Evolutionary conservation across 2,888 invertebrate genomes (phyloP).

Genomic region (Xylocampa areola): DNA sequence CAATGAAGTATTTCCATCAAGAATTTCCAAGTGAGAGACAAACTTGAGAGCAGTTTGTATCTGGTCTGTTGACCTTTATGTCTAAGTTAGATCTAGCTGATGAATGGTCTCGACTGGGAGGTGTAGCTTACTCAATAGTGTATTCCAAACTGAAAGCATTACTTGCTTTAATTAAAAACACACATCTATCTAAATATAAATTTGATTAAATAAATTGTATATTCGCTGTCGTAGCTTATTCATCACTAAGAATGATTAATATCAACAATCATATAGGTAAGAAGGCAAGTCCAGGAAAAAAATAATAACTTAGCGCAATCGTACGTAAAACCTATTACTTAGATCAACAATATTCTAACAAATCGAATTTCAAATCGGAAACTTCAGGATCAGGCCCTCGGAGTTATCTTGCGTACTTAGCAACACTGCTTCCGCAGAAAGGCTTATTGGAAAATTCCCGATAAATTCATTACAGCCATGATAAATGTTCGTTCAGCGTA

Average conservation of each 20-base stretch:
- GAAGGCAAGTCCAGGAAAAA: no score
- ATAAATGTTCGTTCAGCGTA: constrained; percentile 84
- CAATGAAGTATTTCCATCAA: constrained; percentile 19
- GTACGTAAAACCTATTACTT: not conserved
- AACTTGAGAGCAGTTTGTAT: constrained; percentile 14
- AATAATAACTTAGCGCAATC: not conserved
- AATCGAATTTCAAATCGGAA: constrained; percentile 41
- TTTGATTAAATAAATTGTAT: no score
- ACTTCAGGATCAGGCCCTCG: constrained; percentile 32
- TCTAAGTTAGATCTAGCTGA: no score
- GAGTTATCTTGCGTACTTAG: constrained; percentile 40
- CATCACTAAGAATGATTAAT: no score
- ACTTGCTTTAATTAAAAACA: constrained; percentile 2
- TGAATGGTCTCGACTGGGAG: constrained; percentile 6
- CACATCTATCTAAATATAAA: no score
- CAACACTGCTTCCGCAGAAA: constrained; percentile 42
- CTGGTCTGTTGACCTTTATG: constrained; percentile 10
- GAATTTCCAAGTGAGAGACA: constrained; percentile 32
- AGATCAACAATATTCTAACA: constrained; percentile 22
- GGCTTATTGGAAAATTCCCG: constrained; percentile 84
- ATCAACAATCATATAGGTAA: no score
- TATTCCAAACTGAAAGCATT: constrained; percentile 10
- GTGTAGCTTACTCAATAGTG: not conserved
- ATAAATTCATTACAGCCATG: constrained; percentile 88
- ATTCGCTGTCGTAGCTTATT: no score